Conservation (phyloP, 2,888 invertebrate genomes). For the Cantharis rufa region DNA sequence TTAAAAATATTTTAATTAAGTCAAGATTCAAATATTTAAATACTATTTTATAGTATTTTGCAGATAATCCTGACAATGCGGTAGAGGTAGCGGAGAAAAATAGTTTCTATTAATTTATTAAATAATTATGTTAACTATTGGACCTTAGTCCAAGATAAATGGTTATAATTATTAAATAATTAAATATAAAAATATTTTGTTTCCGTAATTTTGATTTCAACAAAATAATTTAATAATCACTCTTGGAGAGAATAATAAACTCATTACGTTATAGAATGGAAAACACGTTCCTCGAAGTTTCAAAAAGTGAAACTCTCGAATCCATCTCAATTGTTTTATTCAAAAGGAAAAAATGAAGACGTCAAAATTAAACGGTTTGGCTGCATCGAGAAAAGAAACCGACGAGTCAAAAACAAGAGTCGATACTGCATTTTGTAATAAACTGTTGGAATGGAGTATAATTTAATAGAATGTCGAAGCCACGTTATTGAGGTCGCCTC, state of each 20-base stretch:
- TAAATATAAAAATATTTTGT: no score
- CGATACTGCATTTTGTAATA: conserved; percentile 26
- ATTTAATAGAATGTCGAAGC: conserved; percentile 48
- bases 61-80: no score
- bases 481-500: conserved; percentile 49
- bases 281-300: neutral
- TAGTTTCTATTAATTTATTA: no score
- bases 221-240: neutral
- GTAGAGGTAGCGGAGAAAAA: no score
- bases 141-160: no score
- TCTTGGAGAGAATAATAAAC: neutral
- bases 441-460: conserved; percentile 30
- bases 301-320: neutral
- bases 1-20: neutral
- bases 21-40: no score
- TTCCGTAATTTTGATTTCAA: neutral
- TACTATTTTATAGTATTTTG: no score
- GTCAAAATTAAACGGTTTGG: neutral
- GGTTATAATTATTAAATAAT: no score
- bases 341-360: conserved; percentile 25
- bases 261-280: neutral
- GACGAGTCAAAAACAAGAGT: conserved; percentile 20
- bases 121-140: no score
- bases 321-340: neutral
- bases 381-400: conserved; percentile 14